Base-by-base conservation (phyloP, 35 echinoderm and acorn worm species). In the Apostichopus japonicus region DNA sequence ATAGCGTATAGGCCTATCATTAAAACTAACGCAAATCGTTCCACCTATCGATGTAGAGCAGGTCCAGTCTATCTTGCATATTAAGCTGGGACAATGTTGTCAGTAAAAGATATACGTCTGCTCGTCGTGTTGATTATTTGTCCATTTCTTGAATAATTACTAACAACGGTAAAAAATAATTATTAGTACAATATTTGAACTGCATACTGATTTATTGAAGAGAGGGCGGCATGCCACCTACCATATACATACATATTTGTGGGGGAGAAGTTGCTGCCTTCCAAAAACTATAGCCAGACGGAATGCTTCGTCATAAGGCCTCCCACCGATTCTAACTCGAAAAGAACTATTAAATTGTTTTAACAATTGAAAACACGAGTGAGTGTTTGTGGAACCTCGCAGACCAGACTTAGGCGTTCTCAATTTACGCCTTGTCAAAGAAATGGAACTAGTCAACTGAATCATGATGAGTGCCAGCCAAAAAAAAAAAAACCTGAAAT, bases 371-470 rank as follows among this genome's bases (percentile, higher is more conserved):
- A 55, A 8, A 83, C 44, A 13, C 8, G 55, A 54, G 33, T 80
- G 79, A 44, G 79, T 83, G 55, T 83, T 53, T 83, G 0, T 83
- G 79, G 79, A 83, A 83, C 79, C 79, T 55, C 16, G 19, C 79
- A 54, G 79, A 83, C 79, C 21, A 83, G 79, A 83, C 79, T 24
- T 25, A 80, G 52, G 78, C 51, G 51, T 83, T 83, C 79, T 83
- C 51, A 56, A 13, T 56, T 83, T 83, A 83, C 79, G 51, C 27
- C 79, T 83, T 19, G 79, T 56, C 27, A 83, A 83, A 83, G 51
- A 54, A 83, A 83, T 56, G 51, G 11, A 13, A 54, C 17, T 21
- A n/a, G 6, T 83, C 13, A 55, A 25, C 9, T 83, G 79, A 83
- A 19, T 83, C 71, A 23, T 83, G 79, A 83, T 54, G 79, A 83